A percentile compares a stretch with the other conserved stretches of the same genome.
Evolutionary conservation across 2,113 vertebrate genomes (phyloP).

Genomic region (Atlantisia rogersi): DNA sequence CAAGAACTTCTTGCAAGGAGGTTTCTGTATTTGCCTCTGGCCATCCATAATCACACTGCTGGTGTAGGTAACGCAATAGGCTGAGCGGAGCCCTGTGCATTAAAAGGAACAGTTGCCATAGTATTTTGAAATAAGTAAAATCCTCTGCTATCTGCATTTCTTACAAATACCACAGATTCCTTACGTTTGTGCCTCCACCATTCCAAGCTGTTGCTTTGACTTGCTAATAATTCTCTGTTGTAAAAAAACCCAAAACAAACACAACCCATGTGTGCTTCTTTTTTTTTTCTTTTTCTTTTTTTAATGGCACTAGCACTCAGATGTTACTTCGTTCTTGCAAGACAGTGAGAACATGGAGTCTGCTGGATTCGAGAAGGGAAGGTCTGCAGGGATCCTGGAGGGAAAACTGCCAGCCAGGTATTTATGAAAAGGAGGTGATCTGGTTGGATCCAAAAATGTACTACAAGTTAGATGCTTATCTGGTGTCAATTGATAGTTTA

Average conservation of each 20-base stretch:
- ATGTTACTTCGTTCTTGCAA: not conserved
- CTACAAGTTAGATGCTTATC: not conserved
- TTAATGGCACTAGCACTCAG: not conserved
- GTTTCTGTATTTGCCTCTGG: not conserved
- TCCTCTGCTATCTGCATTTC: slow-evolving; percentile 51
- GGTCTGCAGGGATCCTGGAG: not conserved
- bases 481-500: not conserved
- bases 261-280: not conserved
- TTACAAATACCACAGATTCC: slow-evolving; percentile 64
- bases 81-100: not conserved
- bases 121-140: slow-evolving; percentile 66
- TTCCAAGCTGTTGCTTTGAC: slow-evolving; percentile 57
- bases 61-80: not conserved
- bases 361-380: not conserved
- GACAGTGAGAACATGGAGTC: not conserved
- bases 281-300: not conserved
- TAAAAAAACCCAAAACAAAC: not conserved
- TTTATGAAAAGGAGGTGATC: not conserved
- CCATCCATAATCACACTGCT: not conserved
- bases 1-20: not conserved
- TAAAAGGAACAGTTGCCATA: not conserved
- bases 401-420: not conserved
- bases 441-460: not conserved
- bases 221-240: slow-evolving; percentile 38
- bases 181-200: slow-evolving; percentile 42